Conservation (phyloP, 2,888 invertebrate genomes). For the Xestoiulus laeticollis region DNA sequence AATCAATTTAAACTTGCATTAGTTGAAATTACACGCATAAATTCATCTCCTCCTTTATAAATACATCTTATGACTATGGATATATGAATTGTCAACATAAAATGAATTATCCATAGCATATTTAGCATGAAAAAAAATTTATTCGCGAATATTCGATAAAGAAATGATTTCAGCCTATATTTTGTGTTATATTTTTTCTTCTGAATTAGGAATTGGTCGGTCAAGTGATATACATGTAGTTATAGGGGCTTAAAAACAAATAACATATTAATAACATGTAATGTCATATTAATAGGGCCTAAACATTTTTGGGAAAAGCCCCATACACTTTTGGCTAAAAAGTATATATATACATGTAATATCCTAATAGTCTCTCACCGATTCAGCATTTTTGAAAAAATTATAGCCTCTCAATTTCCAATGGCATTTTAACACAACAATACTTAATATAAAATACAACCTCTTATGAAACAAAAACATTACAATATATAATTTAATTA, state of each 20-base stretch:
- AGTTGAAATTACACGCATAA: neutral
- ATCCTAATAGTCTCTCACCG: neutral
- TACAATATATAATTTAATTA: conserved; percentile 9
- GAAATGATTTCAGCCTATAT: too few relatives aligned
- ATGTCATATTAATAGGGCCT: too few relatives aligned
- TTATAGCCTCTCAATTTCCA: neutral
- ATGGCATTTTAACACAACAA: neutral
- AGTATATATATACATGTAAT: too few relatives aligned
- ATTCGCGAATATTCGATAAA: too few relatives aligned
- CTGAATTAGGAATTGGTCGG: too few relatives aligned
- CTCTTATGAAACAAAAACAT: neutral
- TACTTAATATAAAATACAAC: conserved; percentile 27
- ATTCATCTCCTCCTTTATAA: neutral
- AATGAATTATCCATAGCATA: neutral
- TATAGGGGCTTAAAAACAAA: too few relatives aligned
- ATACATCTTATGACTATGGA: neutral
- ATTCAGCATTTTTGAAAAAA: neutral
- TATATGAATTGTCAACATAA: neutral
- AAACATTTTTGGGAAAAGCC: too few relatives aligned
- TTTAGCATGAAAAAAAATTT: too few relatives aligned
- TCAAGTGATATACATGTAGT: too few relatives aligned
- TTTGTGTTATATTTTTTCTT: too few relatives aligned
- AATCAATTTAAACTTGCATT: neutral
- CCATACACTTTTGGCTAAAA: neutral
- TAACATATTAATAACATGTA: too few relatives aligned